Conservation (phyloP, 2,888 invertebrate species). For the Bellardia pandia region DNA sequence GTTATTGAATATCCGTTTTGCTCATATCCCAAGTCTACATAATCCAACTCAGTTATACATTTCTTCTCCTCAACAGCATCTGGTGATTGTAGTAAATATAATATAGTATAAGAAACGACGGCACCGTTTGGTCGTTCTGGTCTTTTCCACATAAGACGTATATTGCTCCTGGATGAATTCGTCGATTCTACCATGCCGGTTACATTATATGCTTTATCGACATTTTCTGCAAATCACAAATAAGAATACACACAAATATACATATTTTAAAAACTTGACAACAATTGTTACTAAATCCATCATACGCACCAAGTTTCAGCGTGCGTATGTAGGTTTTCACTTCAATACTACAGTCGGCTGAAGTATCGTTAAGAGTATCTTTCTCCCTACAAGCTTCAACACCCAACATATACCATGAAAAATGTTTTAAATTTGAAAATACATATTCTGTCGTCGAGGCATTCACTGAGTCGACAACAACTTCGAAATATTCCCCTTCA, state of each 20-base stretch:
- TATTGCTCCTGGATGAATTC: slow-evolving; percentile 85
- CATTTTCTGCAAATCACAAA: slow-evolving; percentile 85
- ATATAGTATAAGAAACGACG: slow-evolving; percentile 92
- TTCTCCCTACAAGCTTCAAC: slow-evolving; percentile 92
- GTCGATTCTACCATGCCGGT: slow-evolving; percentile 81
- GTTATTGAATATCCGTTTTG: slow-evolving; percentile 76
- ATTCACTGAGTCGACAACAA: slow-evolving; percentile 77
- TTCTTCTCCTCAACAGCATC: slow-evolving; percentile 88
- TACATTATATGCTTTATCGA: slow-evolving; percentile 87
- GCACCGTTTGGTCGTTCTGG: slow-evolving; percentile 94
- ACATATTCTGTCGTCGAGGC: slow-evolving; percentile 84
- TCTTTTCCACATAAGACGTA: slow-evolving; percentile 91
- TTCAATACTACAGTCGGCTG: slow-evolving; percentile 85
- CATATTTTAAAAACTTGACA: not conserved
- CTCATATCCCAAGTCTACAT: slow-evolving; percentile 82
- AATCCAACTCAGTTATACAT: slow-evolving; percentile 89
- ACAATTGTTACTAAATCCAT: not conserved
- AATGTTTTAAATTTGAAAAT: slow-evolving; percentile 89
- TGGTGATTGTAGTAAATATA: slow-evolving; percentile 86
- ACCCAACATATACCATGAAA: slow-evolving; percentile 90
- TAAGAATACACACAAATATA: not conserved
- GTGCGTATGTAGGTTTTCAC: slow-evolving; percentile 85
- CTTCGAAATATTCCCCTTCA: slow-evolving; percentile 73
- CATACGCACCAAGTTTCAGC: slow-evolving; percentile 81
- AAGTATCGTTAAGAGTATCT: slow-evolving; percentile 81